phyloP scores from a whole-genome alignment of 2,113 vertebrate species.

The Phoxinus phoxinus region DNA sequence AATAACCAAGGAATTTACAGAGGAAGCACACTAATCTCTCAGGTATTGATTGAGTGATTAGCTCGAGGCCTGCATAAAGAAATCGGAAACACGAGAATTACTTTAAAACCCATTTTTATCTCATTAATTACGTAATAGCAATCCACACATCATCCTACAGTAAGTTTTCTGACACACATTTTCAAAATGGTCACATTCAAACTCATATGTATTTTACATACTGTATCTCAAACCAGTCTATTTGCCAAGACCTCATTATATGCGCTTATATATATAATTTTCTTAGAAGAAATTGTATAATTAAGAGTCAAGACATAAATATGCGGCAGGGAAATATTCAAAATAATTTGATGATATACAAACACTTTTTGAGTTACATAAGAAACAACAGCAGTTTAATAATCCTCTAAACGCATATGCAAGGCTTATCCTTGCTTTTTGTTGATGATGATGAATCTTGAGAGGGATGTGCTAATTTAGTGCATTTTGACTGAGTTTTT shows the following conservation, averaged over 20 bases:
- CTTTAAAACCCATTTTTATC: not conserved
- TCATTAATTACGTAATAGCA: not conserved
- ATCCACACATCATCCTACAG: not conserved
- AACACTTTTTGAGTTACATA: not conserved
- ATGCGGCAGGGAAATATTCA: not conserved
- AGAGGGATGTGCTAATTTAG: not conserved
- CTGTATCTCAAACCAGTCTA: not conserved
- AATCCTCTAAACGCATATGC: not conserved
- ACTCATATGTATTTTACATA: not conserved
- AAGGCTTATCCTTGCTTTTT: not conserved
- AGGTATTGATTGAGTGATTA: constrained; percentile 24
- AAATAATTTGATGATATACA: not conserved
- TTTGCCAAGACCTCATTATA: not conserved
- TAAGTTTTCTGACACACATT: not conserved
- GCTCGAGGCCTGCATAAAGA: not conserved
- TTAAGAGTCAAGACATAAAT: not conserved
- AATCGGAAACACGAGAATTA: not conserved
- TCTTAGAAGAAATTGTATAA: not conserved
- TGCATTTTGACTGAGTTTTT: not conserved
- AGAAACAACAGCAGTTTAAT: not conserved
- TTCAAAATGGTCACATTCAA: not conserved
- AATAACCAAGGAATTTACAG: constrained; percentile 45
- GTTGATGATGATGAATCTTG: not conserved
- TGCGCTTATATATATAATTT: not conserved
- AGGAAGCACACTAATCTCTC: not conserved